Evolutionary conservation across 2,888 invertebrate genomes (phyloP), one percentile per base, ranked within the genome.

Genomic region (Sphaerophoria rueppellii): DNA sequence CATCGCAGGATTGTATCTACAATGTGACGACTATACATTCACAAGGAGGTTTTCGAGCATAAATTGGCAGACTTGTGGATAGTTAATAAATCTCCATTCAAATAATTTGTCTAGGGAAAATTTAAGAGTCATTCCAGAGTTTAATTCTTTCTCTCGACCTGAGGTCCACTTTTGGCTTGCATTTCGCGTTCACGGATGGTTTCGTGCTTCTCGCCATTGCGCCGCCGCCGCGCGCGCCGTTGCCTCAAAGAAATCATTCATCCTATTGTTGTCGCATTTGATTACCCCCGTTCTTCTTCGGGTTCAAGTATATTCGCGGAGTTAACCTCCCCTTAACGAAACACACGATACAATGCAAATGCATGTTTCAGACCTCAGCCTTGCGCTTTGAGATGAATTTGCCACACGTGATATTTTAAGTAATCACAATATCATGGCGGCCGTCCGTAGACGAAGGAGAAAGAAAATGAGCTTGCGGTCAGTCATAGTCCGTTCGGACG

Each of bases 321-420:
- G n/a, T 9, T 43, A 43, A 43, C 43, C 16, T 11, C n/a, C 12
- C 16, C 16, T 54, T 16, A 14, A 4, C 46, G 9, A 12, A 11
- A n/a, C 11, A 32, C 54, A 11, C 54, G 50, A n/a, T 54, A 35
- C 50, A 60, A 57, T 14, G 34, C 67, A 69, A 67, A 57, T 14
- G 34, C 67, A 69, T 61, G 77, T 7, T 34, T 32, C 63, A 63
- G 34, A 11, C 14, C 34, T 5, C 48, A 37, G 65, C 81, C 70
- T 67, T 77, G 82, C 24, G 61, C 72, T 63, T 54, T 52, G 69
- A 82, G 78, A 78, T 82, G 82, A 82, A 82, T 82, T 82, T 74
- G 82, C 82, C 82, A 82, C 82, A 82, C 78, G 82, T 82, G 82
- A 82, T 82, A 82, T 82, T 82, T 82, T 82, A 82, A 82, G 82